Evolutionary conservation across 2,888 invertebrate genomes (phyloP), one percentile per base, ranked within the genome.

Genomic region (Leucophora obtusa): DNA sequence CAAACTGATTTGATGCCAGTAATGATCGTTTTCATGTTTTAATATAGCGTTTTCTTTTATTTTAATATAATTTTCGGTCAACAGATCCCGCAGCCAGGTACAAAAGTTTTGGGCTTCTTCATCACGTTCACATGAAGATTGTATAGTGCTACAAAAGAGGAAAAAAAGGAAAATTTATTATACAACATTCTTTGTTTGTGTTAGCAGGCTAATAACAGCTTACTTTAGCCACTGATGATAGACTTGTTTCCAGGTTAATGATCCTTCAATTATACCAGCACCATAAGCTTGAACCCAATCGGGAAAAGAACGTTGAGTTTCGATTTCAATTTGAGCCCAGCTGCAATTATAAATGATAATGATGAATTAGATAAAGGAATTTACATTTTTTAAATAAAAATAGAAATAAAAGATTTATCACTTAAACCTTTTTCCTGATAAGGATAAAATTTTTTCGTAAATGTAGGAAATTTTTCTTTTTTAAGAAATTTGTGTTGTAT

Each of bases 221-320:
- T 86, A 90, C 90, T 97, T 97, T 85, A 93, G 91, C 92, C 96
- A 95, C 87, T 96, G 95, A 85, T 94, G 93, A 88, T 94, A 93
- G 83, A 97, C 96, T 73, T 95, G 91, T 81, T 94, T 94, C 93
- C 94, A 94, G 10, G 97, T 96, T 4, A 96, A 89, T 21, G 94
- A 93, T 0, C 96, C 97, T 89, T 97, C 97, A 0, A 95, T 92
- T 53, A 95, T 92, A 6, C 97, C 97, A 1, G 97, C 97, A 1
- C 95, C 94, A 89, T 94, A 96, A 0, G 96, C 96, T 91, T 97
- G 97, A 54, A 95, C 92, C 85, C 93, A 93, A 88, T 97, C 96
- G 0, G 94, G 93, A 89, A 94, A 95, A 4, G 92, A 91, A 24
- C 92, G 91, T 84, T 94, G 93, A 0, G 96, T 96, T 90, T 95